Conservation (phyloP, 1,140 invertebrate genomes). For the Drosophila sturtevanti region DNA sequence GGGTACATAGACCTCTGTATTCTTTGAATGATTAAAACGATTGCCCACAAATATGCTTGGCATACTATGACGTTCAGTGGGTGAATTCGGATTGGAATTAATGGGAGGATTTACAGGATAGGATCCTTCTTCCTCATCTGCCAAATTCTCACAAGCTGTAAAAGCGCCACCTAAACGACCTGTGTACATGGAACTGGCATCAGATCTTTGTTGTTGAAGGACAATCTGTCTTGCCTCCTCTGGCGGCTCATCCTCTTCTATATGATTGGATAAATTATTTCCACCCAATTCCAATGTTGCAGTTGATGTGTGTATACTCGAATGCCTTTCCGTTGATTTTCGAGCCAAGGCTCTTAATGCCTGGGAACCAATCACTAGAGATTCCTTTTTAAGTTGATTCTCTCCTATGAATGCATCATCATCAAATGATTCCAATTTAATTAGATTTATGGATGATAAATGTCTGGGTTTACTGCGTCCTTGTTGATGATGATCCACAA, state of each 20-base stretch:
- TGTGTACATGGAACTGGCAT: conserved; percentile 85
- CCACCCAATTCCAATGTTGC: conserved; percentile 82
- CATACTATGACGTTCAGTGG: conserved; percentile 80
- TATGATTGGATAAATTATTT: conserved; percentile 56
- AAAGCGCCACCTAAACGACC: conserved; percentile 83
- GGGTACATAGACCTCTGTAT: conserved; percentile 84
- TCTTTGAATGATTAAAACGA: conserved; percentile 84
- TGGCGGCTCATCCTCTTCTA: conserved; percentile 46
- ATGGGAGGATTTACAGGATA: conserved; percentile 15
- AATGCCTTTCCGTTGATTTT: conserved; percentile 68
- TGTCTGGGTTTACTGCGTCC: conserved; percentile 32
- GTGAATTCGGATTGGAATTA: conserved; percentile 14
- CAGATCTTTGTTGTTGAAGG: conserved; percentile 83
- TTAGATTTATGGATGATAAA: conserved; percentile 73
- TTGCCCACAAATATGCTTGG: conserved; percentile 85
- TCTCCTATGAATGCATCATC: conserved; percentile 40
- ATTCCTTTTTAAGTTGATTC: conserved; percentile 71
- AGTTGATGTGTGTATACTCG: conserved; percentile 83
- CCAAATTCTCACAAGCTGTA: conserved; percentile 87
- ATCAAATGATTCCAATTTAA: conserved; percentile 65
- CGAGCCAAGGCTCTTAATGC: conserved; percentile 67
- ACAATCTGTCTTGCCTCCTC: neutral
- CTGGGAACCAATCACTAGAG: conserved; percentile 70
- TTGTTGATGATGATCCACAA: conserved; percentile 83
- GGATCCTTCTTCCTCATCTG: conserved; percentile 83